Evolutionary conservation across 2,888 invertebrate genomes (phyloP), one percentile per base, ranked within the genome.

Genomic region (Hydrotaea cyrtoneurina): DNA sequence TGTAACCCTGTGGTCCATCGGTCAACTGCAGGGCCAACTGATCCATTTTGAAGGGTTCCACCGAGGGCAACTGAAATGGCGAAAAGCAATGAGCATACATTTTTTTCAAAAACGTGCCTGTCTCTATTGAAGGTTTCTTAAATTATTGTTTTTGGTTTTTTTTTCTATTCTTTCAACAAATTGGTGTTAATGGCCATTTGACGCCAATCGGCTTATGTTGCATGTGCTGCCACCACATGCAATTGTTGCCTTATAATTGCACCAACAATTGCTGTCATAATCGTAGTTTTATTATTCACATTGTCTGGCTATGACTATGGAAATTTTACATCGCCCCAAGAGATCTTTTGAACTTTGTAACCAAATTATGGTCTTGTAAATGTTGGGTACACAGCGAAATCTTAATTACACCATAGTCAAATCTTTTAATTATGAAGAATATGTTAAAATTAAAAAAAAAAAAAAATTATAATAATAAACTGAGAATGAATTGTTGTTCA

Each of bases 21-120:
- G 92, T 94, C 86, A 92, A 92, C 88, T 92, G 94, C 88, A 96
- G 91, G 15, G 95, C 93, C 31, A 95, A 89, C 86, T 94, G 93
- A 83, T 95, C 94, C 93, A 95, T 93, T 79, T 93, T 91, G 88
- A 95, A 94, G 2, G 96, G 96, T 89, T 96, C 95, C 74, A 95
- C 93, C 0, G 95, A 93, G 1, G 95, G 95, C 86, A 95, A 89
- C 92, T 93, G 85, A 88, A 88, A 19, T 46, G 77, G 73, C 17
- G 26, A 19, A 7, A 75, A 71, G 13, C 10, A 17, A 10, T 31
- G n/a, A 43, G 7, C 36, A 10, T 31, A 66, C n/a, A 66, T 8
- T 36, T 43, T 31, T 31, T 31, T 31, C 7, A 31, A 4, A 7
- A 4, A 31, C 31, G 31, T 31, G 31, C 31, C 31, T 31, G 31